Conservation (phyloP, 2,113 vertebrate species). For the Rissa tridactyla region DNA sequence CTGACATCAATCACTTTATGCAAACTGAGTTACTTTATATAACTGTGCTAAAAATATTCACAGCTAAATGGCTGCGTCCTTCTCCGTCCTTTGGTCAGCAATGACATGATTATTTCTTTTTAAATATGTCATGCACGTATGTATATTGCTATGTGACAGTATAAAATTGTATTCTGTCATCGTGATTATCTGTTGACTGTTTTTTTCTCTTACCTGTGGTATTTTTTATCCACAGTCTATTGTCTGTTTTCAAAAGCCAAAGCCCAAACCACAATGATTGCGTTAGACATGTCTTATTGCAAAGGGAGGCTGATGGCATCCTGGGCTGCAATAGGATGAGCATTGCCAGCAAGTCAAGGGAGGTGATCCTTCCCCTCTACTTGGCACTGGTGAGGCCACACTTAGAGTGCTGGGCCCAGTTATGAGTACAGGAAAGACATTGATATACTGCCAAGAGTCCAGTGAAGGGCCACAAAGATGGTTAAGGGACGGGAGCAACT, state of each 20-base stretch:
- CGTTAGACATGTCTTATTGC: not conserved
- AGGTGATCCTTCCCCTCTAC: not conserved
- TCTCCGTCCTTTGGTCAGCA: not conserved
- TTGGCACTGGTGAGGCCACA: not conserved
- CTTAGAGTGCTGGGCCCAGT: not conserved
- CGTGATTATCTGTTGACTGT: not conserved
- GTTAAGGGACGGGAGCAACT: not conserved
- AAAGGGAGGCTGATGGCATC: not conserved
- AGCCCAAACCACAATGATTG: not conserved
- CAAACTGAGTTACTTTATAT: not conserved
- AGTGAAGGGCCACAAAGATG: not conserved
- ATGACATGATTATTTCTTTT: not conserved
- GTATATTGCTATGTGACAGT: not conserved
- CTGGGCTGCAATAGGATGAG: not conserved
- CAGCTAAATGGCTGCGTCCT: not conserved
- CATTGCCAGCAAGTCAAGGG: fast-evolving
- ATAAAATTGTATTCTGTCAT: not conserved
- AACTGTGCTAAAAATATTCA: not conserved
- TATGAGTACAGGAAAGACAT: not conserved
- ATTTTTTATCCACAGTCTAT: not conserved
- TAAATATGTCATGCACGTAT: fast-evolving
- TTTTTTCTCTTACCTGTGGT: not conserved
- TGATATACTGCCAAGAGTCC: not conserved
- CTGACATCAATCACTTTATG: not conserved
- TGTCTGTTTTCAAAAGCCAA: not conserved